phyloP scores from a whole-genome alignment of 2,797 vertebrate species.

The Tachyglossus aculeatus region DNA sequence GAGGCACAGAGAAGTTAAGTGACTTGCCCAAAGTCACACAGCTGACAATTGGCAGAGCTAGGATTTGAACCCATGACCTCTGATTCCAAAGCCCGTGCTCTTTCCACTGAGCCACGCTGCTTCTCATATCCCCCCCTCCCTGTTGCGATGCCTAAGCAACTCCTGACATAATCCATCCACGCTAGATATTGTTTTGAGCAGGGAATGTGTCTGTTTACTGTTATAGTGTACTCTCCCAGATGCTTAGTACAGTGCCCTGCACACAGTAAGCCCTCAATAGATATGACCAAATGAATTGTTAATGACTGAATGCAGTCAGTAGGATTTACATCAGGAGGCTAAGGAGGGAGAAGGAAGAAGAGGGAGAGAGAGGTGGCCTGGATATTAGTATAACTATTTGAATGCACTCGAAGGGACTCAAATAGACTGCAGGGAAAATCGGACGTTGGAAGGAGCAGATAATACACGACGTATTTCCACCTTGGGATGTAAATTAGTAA shows the following conservation, averaged over 20 bases:
- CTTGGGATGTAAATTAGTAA: background rate
- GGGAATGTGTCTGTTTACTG: no score
- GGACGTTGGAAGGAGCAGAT: background rate
- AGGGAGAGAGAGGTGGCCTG: accelerated
- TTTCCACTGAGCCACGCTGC: no score
- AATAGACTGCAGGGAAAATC: accelerated
- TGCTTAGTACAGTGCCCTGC: no score
- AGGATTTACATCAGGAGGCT: background rate
- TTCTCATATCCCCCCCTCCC: no score
- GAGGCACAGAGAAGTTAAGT: no score
- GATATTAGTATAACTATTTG: background rate
- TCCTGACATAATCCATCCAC: background rate
- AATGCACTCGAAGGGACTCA: background rate
- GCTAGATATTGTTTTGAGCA: background rate
- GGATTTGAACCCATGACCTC: no score
- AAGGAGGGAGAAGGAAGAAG: background rate
- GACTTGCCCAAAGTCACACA: no score
- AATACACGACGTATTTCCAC: background rate
- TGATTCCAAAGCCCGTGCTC: no score
- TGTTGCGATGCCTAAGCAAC: background rate
- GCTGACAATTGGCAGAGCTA: no score
- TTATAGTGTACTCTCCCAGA: no score
- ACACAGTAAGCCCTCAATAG: no score
- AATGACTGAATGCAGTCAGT: background rate
- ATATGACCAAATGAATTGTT: no score